phyloP scores from a whole-genome alignment of 92 coral and sea anemone species.

The Porites evermanni region DNA sequence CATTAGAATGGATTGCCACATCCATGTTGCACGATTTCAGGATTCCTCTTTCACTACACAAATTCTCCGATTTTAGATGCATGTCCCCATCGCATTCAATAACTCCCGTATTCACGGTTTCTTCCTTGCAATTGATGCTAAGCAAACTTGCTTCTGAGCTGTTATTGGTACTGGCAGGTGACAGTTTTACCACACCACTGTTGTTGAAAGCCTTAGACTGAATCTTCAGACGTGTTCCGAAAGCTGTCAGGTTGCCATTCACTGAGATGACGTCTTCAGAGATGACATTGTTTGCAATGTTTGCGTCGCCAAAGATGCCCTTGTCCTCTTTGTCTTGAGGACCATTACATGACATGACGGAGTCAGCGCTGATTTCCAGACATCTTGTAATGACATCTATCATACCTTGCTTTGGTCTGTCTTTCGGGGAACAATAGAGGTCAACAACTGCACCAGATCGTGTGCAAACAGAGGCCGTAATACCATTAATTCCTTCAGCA shows the following conservation, averaged over 20 bases:
- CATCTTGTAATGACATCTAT: conserved; percentile 60
- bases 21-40: conserved; percentile 46
- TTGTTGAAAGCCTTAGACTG: conserved; percentile 49
- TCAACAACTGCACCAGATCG: conserved; percentile 55
- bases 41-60: conserved; percentile 57
- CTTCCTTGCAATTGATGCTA: conserved; percentile 36
- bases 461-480: conserved; percentile 52
- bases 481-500: conserved; percentile 63
- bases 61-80: conserved; percentile 32
- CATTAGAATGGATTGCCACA: conserved; percentile 38
- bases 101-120: conserved; percentile 44
- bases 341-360: conserved; percentile 38
- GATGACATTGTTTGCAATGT: conserved; percentile 37
- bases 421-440: conserved; percentile 31
- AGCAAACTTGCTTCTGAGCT: conserved; percentile 21
- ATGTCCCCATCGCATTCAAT: conserved; percentile 61
- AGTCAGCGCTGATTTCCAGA: conserved; percentile 51
- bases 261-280: conserved; percentile 55
- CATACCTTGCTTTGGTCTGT: conserved; percentile 4
- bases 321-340: conserved; percentile 25
- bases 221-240: conserved; percentile 38
- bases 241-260: conserved; percentile 54
- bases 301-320: conserved; percentile 15
- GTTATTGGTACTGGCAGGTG: conserved; percentile 11
- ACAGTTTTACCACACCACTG: conserved; percentile 52